Percentiles rank a stretch among this genome's conserved stretches.
phyloP scores from a whole-genome alignment of 2,888 invertebrate genomes.

The Embidobia sp. region DNA sequence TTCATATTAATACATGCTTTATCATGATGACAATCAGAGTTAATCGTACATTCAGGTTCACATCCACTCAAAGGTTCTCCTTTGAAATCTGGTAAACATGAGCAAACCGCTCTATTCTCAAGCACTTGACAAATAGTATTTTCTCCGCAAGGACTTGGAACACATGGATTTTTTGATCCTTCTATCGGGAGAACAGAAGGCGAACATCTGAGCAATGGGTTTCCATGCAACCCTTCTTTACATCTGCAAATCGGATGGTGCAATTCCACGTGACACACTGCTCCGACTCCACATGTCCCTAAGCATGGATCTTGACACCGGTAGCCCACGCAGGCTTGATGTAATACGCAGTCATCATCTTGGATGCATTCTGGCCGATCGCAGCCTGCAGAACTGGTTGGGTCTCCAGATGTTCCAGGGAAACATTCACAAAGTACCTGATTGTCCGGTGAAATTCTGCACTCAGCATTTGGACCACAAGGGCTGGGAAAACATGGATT shows the following conservation, averaged over 20 bases:
- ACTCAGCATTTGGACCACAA: slow-evolving; percentile 84
- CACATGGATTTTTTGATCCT: slow-evolving; percentile 87
- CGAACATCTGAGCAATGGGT: slow-evolving; percentile 89
- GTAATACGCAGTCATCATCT: slow-evolving; percentile 87
- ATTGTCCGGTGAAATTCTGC: slow-evolving; percentile 68
- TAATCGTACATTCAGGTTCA: slow-evolving; percentile 90
- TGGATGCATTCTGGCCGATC: slow-evolving; percentile 88
- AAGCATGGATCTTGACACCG: slow-evolving; percentile 89
- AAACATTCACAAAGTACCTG: slow-evolving; percentile 86
- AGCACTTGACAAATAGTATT: slow-evolving; percentile 90
- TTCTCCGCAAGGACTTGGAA: slow-evolving; percentile 88
- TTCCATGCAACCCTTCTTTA: slow-evolving; percentile 86
- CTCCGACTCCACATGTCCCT: slow-evolving; percentile 88
- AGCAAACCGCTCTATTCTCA: slow-evolving; percentile 88
- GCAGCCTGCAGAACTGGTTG: slow-evolving; percentile 84
- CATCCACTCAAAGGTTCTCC: slow-evolving; percentile 91
- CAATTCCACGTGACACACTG: slow-evolving; percentile 88
- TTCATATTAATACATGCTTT: slow-evolving; percentile 89
- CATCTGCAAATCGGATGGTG: slow-evolving; percentile 90
- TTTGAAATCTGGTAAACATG: slow-evolving; percentile 88
- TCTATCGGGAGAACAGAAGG: too few relatives aligned
- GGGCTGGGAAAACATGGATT: slow-evolving; percentile 88
- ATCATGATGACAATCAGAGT: slow-evolving; percentile 89
- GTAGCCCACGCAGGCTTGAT: slow-evolving; percentile 87
- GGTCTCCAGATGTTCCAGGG: slow-evolving; percentile 88